phyloP scores from a whole-genome alignment of 1,140 invertebrate genomes.

The Mesaphorura yosii region DNA sequence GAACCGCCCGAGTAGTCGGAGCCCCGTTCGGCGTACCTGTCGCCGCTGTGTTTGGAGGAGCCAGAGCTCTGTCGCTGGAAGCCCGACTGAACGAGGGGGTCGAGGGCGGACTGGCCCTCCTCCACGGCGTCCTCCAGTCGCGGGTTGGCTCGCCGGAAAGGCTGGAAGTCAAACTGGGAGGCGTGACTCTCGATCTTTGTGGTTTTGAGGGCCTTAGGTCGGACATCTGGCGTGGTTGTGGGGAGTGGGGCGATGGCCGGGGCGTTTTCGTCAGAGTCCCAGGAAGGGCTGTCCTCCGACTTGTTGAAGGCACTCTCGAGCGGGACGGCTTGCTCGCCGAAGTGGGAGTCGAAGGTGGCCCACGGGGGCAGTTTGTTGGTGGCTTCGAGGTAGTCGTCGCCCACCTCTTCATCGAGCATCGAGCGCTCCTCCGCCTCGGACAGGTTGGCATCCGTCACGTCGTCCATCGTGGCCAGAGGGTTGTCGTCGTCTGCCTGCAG shows the following conservation, averaged over 20 bases:
- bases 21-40: slow-evolving; percentile 7
- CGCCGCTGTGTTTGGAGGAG: slow-evolving; percentile 28
- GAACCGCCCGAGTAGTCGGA: neutral
- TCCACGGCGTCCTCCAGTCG: neutral
- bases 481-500: slow-evolving; percentile 23
- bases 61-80: slow-evolving; percentile 30
- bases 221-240: too few species aligned
- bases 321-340: slow-evolving; percentile 25
- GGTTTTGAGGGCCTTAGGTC: too few species aligned
- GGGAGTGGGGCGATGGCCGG: too few species aligned
- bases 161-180: slow-evolving; percentile 27
- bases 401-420: slow-evolving; percentile 25
- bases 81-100: neutral
- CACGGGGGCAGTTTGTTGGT: slow-evolving; percentile 8
- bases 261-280: slow-evolving; percentile 22
- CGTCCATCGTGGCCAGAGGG: slow-evolving; percentile 27
- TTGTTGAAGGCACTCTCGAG: slow-evolving; percentile 3
- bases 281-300: slow-evolving; percentile 19
- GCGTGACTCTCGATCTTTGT: neutral
- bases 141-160: slow-evolving; percentile 4
- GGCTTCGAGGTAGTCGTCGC: slow-evolving; percentile 8
- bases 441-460: slow-evolving; percentile 30
- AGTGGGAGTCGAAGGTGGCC: slow-evolving; percentile 31
- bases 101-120: neutral
- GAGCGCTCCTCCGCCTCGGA: slow-evolving; percentile 23